These are phyloP conservation scores for Circaetus gallicus DNA, from an alignment of 2,113 vertebrate genomes.

Conservation along the genomic window DNA sequence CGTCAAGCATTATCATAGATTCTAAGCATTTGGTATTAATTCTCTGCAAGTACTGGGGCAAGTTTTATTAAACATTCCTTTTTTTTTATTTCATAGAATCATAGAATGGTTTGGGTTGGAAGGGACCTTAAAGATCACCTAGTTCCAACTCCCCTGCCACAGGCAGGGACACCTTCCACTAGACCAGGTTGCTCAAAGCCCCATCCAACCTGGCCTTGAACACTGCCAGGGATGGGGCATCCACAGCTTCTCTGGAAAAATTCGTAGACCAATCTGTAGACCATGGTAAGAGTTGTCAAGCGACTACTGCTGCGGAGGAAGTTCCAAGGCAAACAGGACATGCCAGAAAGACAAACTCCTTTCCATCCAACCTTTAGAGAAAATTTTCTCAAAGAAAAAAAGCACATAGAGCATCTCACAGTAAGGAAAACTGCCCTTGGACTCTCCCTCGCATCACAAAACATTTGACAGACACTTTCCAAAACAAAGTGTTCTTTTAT, in stretches of 20 bases:
- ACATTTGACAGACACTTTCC: background rate
- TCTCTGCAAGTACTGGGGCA: background rate
- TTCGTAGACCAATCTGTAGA: fast-evolving
- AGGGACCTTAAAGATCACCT: background rate
- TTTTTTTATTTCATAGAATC: background rate
- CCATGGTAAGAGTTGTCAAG: fast-evolving
- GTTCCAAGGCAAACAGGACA: background rate
- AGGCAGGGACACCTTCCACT: fast-evolving
- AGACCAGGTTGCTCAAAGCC: fast-evolving
- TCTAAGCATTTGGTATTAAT: background rate
- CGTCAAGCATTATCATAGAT: no score
- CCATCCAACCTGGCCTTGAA: fast-evolving
- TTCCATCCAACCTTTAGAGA: background rate
- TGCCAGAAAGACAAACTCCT: background rate
- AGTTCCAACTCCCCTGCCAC: fast-evolving
- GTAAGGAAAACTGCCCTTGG: background rate
- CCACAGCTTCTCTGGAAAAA: background rate
- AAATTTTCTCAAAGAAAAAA: background rate
- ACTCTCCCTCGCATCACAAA: background rate
- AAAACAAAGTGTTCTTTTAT: background rate
- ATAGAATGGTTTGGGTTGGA: background rate
- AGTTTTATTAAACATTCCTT: background rate
- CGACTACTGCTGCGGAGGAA: fast-evolving
- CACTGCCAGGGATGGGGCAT: background rate
- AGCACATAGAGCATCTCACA: background rate